Conservation (phyloP, 2,888 invertebrate genomes). For the Ichneumon xanthorius region DNA sequence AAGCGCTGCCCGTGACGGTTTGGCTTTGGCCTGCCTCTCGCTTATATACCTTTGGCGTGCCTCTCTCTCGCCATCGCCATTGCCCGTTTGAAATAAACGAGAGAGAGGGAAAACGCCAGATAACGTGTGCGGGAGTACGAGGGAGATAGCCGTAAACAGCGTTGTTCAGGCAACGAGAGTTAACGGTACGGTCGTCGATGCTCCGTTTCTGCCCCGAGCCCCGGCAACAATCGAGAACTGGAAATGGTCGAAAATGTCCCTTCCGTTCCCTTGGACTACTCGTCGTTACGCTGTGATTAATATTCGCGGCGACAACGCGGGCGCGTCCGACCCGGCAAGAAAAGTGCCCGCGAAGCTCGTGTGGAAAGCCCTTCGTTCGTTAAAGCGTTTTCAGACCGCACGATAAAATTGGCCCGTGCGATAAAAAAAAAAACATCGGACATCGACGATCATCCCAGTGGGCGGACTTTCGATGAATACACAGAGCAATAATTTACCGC, state of each 20-base stretch:
- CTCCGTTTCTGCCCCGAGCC: constrained; percentile 20
- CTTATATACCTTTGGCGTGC: constrained; percentile 43
- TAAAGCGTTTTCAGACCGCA: no score
- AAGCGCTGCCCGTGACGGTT: constrained; percentile 72
- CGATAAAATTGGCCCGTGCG: no score
- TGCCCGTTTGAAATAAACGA: constrained; percentile 53
- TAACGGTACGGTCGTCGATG: constrained; percentile 20
- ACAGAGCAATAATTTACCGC: no score
- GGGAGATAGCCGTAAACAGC: constrained; percentile 66
- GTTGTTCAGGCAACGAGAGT: constrained; percentile 70
- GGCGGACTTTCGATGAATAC: no score
- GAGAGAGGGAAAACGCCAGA: constrained; percentile 43
- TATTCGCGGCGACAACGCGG: constrained; percentile 16
- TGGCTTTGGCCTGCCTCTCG: constrained; percentile 59
- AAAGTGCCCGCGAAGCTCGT: constrained; percentile 11
- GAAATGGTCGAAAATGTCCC: constrained; percentile 49
- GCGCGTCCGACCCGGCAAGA: constrained; percentile 4
- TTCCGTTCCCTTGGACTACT: constrained; percentile 31
- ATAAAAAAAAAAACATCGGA: no score
- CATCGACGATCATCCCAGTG: no score
- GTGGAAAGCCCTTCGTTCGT: neutral
- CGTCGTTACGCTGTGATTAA: constrained; percentile 33
- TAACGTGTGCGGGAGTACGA: constrained; percentile 36
- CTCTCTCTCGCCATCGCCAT: neutral
- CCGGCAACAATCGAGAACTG: constrained; percentile 37